Conservation (phyloP, 53 echinoderm and acorn worm species). For the Echinarachnius parma region DNA sequence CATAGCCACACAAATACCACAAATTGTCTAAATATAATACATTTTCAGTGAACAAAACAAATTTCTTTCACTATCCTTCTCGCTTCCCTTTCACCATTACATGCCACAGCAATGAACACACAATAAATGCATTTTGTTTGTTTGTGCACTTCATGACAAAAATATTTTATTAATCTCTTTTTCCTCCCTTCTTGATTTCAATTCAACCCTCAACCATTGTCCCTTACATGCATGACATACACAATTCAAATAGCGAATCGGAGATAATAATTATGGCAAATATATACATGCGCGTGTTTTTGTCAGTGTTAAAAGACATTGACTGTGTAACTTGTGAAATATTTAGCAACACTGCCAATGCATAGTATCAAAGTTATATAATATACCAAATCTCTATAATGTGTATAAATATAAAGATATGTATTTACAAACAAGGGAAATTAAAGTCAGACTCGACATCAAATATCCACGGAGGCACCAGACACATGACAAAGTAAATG, state of each 20-base stretch:
- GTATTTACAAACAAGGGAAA: slow-evolving; percentile 39
- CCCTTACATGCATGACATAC: slow-evolving; percentile 23
- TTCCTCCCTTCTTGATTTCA: slow-evolving; percentile 2
- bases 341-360: slow-evolving; percentile 42
- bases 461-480: slow-evolving; percentile 31
- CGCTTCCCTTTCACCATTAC: too few species aligned
- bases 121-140: too few species aligned
- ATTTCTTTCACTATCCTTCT: too few species aligned
- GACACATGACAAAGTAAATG: too few species aligned
- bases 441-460: slow-evolving; percentile 27
- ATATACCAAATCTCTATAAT: slow-evolving; percentile 46
- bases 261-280: slow-evolving; percentile 31
- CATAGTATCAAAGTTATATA: slow-evolving; percentile 52
- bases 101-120: too few species aligned
- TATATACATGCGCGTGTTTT: slow-evolving; percentile 41
- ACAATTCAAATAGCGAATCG: too few species aligned
- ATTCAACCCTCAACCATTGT: slow-evolving; percentile 1
- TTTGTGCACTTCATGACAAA: slow-evolving; percentile 54
- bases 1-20: too few species aligned
- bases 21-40: too few species aligned
- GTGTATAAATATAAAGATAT: slow-evolving; percentile 55
- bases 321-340: slow-evolving; percentile 4
- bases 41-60: too few species aligned
- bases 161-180: slow-evolving; percentile 45
- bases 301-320: neutral